phyloP scores from a whole-genome alignment of 2,797 vertebrate genomes.

The Syngnathus acus region DNA sequence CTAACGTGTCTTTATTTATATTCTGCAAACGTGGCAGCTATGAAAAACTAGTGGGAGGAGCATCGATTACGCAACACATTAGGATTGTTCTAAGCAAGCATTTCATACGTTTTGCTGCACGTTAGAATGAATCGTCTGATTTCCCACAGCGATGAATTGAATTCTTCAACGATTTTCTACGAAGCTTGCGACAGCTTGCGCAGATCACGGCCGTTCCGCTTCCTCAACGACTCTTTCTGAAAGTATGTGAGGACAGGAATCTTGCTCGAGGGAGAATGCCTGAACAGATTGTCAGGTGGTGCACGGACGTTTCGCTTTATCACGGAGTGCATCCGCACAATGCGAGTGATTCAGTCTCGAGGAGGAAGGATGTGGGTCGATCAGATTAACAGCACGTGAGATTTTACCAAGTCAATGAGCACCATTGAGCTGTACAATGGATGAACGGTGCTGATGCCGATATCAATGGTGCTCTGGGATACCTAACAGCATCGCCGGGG shows the following conservation, averaged over 20 bases:
- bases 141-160: no score
- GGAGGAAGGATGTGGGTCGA: neutral
- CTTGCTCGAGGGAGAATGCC: slow-evolving; percentile 17
- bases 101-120: no score
- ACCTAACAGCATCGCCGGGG: slow-evolving; percentile 8
- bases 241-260: slow-evolving; percentile 18
- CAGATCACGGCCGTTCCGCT: neutral
- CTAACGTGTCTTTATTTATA: no score
- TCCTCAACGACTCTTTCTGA: slow-evolving; percentile 24
- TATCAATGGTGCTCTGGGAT: neutral
- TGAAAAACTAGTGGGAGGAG: no score
- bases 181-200: no score
- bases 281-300: slow-evolving; percentile 21
- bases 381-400: slow-evolving; percentile 33
- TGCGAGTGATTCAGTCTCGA: slow-evolving; percentile 19
- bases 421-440: slow-evolving; percentile 34
- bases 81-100: no score
- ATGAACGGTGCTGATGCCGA: slow-evolving; percentile 21
- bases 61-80: no score
- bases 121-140: no score
- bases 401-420: slow-evolving; percentile 20
- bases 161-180: no score
- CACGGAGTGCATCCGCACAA: slow-evolving; percentile 10
- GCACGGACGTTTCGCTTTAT: neutral
- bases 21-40: no score